Evolutionary conservation across 2,797 vertebrate species (phyloP).

Genomic region (Pangasius djambal): DNA sequence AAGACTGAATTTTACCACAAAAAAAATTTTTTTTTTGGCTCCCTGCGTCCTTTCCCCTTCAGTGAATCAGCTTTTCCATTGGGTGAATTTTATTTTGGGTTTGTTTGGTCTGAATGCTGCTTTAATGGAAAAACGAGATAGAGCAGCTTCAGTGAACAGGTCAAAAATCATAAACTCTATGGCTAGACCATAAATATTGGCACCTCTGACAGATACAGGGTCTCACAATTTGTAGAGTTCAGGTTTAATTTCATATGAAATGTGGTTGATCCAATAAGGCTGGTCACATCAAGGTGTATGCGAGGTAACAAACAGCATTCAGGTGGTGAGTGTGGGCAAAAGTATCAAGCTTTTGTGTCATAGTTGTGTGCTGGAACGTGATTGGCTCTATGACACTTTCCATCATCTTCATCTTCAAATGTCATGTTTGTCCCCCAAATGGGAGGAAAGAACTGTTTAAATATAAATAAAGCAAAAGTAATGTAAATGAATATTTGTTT

Average conservation of each 20-base stretch:
- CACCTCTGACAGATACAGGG: not conserved
- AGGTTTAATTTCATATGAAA: not conserved
- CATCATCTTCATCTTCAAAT: not conserved
- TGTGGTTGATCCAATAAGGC: not conserved
- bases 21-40: not conserved
- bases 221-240: not conserved
- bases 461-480: conserved; percentile 1
- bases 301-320: not conserved
- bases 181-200: not conserved
- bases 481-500: conserved; percentile 8
- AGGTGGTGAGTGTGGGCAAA: not conserved
- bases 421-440: not conserved
- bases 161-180: not conserved
- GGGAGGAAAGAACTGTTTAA: not conserved
- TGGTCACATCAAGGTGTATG: not conserved
- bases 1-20: not conserved
- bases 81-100: not conserved
- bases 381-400: not conserved
- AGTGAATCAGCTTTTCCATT: not conserved
- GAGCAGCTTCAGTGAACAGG: not conserved
- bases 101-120: not conserved
- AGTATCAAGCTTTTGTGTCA: not conserved
- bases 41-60: not conserved
- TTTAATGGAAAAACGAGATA: not conserved
- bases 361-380: not conserved